Base-by-base conservation (phyloP, 2,888 invertebrate species). In the Philereme vetulata region DNA sequence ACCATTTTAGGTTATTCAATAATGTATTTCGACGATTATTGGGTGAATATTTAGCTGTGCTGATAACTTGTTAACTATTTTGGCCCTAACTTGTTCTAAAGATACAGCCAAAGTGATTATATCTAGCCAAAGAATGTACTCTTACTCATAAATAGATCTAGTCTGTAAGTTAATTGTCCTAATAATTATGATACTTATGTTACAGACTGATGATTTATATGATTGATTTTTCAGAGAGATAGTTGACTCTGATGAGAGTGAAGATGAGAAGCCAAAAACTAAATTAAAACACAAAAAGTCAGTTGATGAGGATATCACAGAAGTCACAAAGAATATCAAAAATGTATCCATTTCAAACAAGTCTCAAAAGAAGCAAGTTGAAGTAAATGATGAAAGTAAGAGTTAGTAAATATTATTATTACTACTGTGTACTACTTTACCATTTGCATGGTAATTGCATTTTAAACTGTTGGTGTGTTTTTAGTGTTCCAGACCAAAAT, bases 281-380 rank as follows among this genome's bases (percentile, higher is more conserved):
- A 93, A 93, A 72, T 61, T 85, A 8, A 93, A 93, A 72, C 88
- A 90, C 62, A 93, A 91, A 77, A 89, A 93, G 75, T 86, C 88
- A 61, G 80, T 88, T 59, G 86, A 93, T 70, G 86, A 92, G 69
- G 88, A 93, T 74, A 80, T 93, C 50, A 86, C 93, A 62, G 89
- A 92, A 71, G 88, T 94, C 75, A 89, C 93, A 72, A 93, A 93
- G 55, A 93, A 90, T 68, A 82, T 94, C 3, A 93, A 93, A 76
- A 94, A 94, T 84, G 81, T 94, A 50, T 93, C 93, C 67, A 89
- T 94, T 56, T 90, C 93, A 57, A 93, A 90, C 63, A 93, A 94
- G 75, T 82, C 86, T 75, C 85, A 86, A 68, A 93, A 93, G 77
- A 92, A 92, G 68, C 88, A 85, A 67, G 74, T 67, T 45, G 84